A percentile compares a stretch with the other conserved stretches of the same genome.
These are phyloP conservation scores for Telmatochromis sp. DNA, from an alignment of 2,113 vertebrate species.

Conservation along the genomic window DNA sequence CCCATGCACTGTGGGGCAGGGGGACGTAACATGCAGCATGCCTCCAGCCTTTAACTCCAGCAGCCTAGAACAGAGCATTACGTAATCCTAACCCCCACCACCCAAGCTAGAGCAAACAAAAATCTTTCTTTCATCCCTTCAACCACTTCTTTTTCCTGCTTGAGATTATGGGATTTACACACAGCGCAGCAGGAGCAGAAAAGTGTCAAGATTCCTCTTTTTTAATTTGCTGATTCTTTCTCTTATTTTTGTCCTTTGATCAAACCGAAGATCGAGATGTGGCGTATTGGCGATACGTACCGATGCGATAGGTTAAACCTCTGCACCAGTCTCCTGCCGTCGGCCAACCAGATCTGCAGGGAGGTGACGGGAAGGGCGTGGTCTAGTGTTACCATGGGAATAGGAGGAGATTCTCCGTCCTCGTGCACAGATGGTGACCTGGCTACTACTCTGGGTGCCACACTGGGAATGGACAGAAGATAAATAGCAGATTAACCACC, in stretches of 20 bases:
- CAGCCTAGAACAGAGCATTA: conserved; percentile 46
- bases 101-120: neutral
- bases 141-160: neutral
- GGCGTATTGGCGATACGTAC: conserved; percentile 63
- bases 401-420: conserved; percentile 70
- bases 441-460: conserved; percentile 84
- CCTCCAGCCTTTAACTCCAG: conserved; percentile 9
- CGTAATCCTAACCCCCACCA: conserved; percentile 35
- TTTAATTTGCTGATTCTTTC: neutral
- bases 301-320: conserved; percentile 91
- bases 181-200: neutral
- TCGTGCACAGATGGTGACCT: conserved; percentile 76
- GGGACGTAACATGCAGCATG: conserved; percentile 25
- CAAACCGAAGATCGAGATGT: neutral
- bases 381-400: conserved; percentile 81
- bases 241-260: neutral
- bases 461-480: conserved; percentile 64
- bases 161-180: conserved; percentile 27
- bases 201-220: neutral
- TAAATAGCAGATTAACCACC: neutral
- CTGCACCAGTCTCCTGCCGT: conserved; percentile 89
- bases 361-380: conserved; percentile 83
- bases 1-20: conserved; percentile 8
- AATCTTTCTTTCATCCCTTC: neutral
- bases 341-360: conserved; percentile 92